Evolutionary conservation across 2,888 invertebrate genomes (phyloP), one percentile per base, ranked within the genome.

Genomic region (Macrosoma leucophasiata): DNA sequence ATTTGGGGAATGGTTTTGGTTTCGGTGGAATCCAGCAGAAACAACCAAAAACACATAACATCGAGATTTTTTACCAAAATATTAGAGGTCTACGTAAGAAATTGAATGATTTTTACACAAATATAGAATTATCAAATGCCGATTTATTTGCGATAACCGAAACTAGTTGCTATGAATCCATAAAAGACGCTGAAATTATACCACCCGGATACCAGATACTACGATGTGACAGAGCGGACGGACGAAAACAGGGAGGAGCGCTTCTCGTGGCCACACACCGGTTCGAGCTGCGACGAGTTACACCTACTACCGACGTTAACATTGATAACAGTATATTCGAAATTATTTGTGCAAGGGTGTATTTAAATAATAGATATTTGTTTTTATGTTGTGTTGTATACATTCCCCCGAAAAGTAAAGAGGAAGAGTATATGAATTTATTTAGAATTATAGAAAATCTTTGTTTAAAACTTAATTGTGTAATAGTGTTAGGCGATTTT

Each of bases 331-430:
- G 30, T 23, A 34, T 19, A 8, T 51, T 51, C 29, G 48, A 51
- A 40, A 3, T 47, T 1, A 36, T 51, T 14, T 24, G 46, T 38
- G 44, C 37, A 8, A 30, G 23, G 0, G 42, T 48, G 2, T 21
- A 43, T 18, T 23, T 24, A 8, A 17, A 22, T 6, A 18, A 36
- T 31, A 39, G 28, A 30, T 41, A 15, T 25, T 31, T 46, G 13
- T 46, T 45, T 36, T 25, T 43, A 6, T 46, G 40, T 17, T 47
- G 39, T 17, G 43, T 50, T 1, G 27, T 46, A 15, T 48, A 51
- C 17, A 48, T 51, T 11, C 42, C 48, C 5, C 48, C 50, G 0
- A 22, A 17, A 2, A 39, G 33, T 33, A 29, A 20, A 5, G 45
- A 47, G 27, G 29, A 22, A 12, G 48, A 48, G 2, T 47, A 44